phyloP scores from a whole-genome alignment of 2,113 vertebrate genomes.

The Myiozetetes cayanensis region DNA sequence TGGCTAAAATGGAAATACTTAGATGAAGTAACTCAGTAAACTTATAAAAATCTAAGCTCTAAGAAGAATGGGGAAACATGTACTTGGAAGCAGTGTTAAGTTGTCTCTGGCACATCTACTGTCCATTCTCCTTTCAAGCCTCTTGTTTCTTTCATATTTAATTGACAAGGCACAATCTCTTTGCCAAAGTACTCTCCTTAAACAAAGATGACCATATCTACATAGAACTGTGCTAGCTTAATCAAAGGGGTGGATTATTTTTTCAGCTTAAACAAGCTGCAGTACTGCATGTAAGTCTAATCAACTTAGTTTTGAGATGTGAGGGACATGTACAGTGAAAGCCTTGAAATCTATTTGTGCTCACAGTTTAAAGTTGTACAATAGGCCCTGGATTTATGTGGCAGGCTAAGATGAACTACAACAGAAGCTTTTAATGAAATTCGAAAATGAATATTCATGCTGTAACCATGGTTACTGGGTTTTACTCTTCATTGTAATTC shows the following conservation, averaged over 20 bases:
- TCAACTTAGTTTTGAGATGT: not conserved
- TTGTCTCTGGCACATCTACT: not conserved
- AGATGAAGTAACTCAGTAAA: not conserved
- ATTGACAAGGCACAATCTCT: not conserved
- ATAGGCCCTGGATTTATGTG: not conserved
- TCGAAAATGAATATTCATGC: conserved; percentile 43
- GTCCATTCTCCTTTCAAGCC: not conserved
- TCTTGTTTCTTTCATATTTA: not conserved
- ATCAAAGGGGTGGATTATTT: not conserved
- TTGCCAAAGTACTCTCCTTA: not conserved
- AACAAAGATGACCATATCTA: not conserved
- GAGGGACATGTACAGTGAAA: not conserved
- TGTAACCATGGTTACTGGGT: conserved; percentile 22
- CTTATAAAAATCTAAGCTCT: not conserved
- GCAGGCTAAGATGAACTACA: not conserved
- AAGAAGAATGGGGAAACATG: not conserved
- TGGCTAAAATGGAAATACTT: not conserved
- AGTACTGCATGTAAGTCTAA: not conserved
- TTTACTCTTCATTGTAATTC: conserved; percentile 35
- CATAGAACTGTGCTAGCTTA: not conserved
- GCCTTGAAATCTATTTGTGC: not conserved
- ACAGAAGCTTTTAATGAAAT: conserved; percentile 17
- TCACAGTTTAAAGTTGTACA: not conserved
- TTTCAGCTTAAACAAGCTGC: not conserved
- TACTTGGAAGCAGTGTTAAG: not conserved